Conservation (phyloP, 2,113 vertebrate genomes). For the Theristicus caerulescens region DNA sequence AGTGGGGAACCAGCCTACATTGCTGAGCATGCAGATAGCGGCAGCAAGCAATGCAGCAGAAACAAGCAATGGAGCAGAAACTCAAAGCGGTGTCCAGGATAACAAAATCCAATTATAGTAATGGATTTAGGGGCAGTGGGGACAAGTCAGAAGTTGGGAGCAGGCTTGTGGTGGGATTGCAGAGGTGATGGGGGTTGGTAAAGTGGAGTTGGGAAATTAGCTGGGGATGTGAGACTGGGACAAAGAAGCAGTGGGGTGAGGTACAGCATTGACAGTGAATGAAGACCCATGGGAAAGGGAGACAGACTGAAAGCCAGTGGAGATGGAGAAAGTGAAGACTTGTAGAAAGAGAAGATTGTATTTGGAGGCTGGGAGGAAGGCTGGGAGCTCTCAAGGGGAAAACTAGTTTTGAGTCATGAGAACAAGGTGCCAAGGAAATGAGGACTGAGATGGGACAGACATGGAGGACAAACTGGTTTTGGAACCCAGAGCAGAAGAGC, state of each 20-base stretch:
- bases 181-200: background rate
- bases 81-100: background rate
- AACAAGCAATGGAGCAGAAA: background rate
- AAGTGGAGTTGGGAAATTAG: background rate
- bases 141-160: background rate
- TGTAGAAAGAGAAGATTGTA: background rate
- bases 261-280: background rate
- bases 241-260: background rate
- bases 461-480: background rate
- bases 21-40: background rate
- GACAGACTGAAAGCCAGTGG: background rate
- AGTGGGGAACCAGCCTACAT: background rate
- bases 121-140: background rate
- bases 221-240: background rate
- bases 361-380: background rate
- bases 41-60: background rate
- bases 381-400: background rate
- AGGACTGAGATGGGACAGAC: background rate
- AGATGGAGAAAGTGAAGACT: background rate
- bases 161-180: background rate
- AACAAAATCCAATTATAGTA: background rate
- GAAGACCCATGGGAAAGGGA: background rate
- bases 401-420: background rate
- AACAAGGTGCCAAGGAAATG: background rate
- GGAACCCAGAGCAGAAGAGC: background rate